A percentile compares a stretch with the other conserved stretches of the same genome.
Conservation (phyloP, 2,113 vertebrate genomes). For the Thunnus thynnus region DNA sequence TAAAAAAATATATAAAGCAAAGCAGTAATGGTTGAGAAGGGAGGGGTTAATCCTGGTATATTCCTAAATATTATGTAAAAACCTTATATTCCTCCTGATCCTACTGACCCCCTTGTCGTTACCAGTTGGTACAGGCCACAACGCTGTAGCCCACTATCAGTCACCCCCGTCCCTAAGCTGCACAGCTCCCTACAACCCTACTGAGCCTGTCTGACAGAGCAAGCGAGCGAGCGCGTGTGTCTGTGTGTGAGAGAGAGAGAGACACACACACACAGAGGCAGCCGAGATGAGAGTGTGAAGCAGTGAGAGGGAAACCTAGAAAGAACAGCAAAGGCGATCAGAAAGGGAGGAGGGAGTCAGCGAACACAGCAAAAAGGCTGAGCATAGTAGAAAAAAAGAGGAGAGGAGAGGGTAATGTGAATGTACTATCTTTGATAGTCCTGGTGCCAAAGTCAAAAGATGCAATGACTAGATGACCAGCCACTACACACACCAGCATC, state of each 20-base stretch:
- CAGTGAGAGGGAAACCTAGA: conserved; percentile 71
- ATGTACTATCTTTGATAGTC: conserved; percentile 23
- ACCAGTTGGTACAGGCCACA: conserved; percentile 82
- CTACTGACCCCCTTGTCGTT: conserved; percentile 60
- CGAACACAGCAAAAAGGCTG: conserved; percentile 51
- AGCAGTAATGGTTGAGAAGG: background rate
- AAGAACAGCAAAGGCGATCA: conserved; percentile 65
- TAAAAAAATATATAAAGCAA: background rate
- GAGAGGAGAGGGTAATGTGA: conserved; percentile 20
- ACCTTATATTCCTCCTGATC: conserved; percentile 41
- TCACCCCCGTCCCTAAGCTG: conserved; percentile 60
- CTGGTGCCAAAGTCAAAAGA: conserved; percentile 51
- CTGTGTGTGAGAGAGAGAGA: conserved; percentile 44
- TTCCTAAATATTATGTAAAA: conserved; percentile 65
- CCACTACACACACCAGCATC: conserved; percentile 52
- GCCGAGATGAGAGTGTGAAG: conserved; percentile 71
- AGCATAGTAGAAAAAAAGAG: conserved; percentile 28
- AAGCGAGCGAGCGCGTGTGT: conserved; percentile 30
- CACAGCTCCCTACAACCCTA: conserved; percentile 66
- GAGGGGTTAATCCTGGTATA: conserved; percentile 41
- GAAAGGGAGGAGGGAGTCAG: conserved; percentile 41
- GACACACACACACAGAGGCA: conserved; percentile 36
- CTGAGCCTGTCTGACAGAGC: conserved; percentile 64
- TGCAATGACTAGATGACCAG: conserved; percentile 72
- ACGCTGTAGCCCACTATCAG: conserved; percentile 68